Base-by-base conservation (phyloP, 2,113 vertebrate genomes). In the Upupa epops region DNA sequence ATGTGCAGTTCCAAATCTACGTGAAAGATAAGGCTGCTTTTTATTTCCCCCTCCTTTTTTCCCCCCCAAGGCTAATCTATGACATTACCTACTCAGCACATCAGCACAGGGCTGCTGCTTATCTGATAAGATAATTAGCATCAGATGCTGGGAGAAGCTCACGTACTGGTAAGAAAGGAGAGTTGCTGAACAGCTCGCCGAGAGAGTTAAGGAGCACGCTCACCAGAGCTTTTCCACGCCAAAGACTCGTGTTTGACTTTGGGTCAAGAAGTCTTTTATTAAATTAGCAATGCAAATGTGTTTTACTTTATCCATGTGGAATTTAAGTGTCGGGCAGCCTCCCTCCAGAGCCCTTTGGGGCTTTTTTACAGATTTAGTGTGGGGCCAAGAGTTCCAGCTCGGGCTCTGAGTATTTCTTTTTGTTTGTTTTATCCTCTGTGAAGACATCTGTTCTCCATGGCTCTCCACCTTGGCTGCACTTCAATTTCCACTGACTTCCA, bases 41-140 rank as follows among this genome's bases (percentile, higher is more conserved):
- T 22, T 34, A 8, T 24, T 86, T 19, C 48, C 68, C n/a, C 22
- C 22, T 31, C 6, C 3, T 18, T 5, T 10, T 15, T 28, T 8
- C 45, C 25, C 25, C 88, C 91, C 90, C 60, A 77, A 91, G 93
- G 94, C 94, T 96, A 90, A 86, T 93, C 79, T 64, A 75, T 90
- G 93, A 86, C 90, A 94, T 42, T 97, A 94, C 89, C 66, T 92
- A 93, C 90, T 86, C 96, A 79, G 94, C 94, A 78, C 75, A 72
- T 86, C 96, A 79, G 94, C 94, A 76, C 75, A 72, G 86, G 90
- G 74, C 89, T 89, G 82, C 94, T 96, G 95, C 72, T 91, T 92
- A 88, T 97, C 95, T 92, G 94, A 94, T 96, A 95, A 96, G 91
- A 94, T 89, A 95, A 95, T 96, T 94, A 95, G 85, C 69, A 83